Base-by-base conservation (phyloP, 2,888 invertebrate genomes). In the Calliphora vomitoria region DNA sequence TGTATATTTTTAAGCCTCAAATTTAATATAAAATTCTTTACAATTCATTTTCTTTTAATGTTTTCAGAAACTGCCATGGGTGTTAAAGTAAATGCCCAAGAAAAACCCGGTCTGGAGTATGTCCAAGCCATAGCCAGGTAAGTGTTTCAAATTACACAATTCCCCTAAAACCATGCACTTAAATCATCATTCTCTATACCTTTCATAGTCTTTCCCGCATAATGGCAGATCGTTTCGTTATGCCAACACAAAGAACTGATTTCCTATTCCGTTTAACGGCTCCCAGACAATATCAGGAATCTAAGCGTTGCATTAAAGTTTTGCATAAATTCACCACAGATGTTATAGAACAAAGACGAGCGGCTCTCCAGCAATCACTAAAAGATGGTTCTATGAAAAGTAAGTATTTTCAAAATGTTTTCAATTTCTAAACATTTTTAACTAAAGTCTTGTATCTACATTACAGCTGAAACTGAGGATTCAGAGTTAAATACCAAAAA, bases 81-180 rank as follows among this genome's bases (percentile, higher is more conserved):
- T 41, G 91, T 91, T 3, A 92, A 91, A 75, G 88, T 92, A 8
- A 88, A 92, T 50, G 82, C 75, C 31, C 76, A 82, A 35, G 69
- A 31, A 25, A 47, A 76, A 4, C 75, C 76, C 0, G 94, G 96
- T 72, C 15, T 69, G 5, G 31, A 31, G 15, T 76, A 82, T 50
- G 69, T 35, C 3, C 41, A 82, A 25, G 35, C 96, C n/a, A 95
- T 97, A 55, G 95, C 95, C 91, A 94, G 94, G 96, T 96, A 93
- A 90, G 66, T 79, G n/a, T 13, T 50, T 31, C 25, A 25, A 25
- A 25, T 25, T 11, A 1, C 10, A 1, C 0, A 50, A 15, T 25
- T 3, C 58, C 25, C 25, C 25, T 10, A 58, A 8, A 18, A 58
- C n/a, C 20, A 6, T 13, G 3, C 4, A 50, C n/a, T 60, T 31